These are phyloP conservation scores for Lithophane leautieri DNA, from an alignment of 2,888 invertebrate genomes.

Conservation along the genomic window DNA sequence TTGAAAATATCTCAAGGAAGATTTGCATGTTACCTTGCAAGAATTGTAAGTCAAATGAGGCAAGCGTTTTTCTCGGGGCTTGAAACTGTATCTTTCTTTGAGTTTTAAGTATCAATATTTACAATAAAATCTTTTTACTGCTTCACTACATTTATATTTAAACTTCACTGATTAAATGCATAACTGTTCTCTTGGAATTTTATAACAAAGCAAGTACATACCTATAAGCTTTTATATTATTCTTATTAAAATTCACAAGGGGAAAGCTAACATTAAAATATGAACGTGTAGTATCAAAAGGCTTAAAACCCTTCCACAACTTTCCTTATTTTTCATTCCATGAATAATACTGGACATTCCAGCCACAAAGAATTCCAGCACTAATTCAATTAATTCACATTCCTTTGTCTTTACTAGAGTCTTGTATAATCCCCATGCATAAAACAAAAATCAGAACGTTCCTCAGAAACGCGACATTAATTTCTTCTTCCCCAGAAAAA, in stretches of 20 bases:
- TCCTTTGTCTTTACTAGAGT: conserved; percentile 51
- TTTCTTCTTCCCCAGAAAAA: conserved; percentile 27
- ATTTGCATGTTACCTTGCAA: conserved; percentile 43
- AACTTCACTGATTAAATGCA: not conserved
- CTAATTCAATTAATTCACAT: conserved; percentile 44
- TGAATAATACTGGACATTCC: conserved; percentile 36
- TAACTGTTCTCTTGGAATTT: not conserved
- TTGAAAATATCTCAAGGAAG: conserved; percentile 26
- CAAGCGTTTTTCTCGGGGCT: not conserved
- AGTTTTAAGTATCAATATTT: not conserved
- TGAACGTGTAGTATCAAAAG: conserved; percentile 16
- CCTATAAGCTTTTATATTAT: conserved; percentile 16
- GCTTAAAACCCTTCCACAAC: conserved; percentile 5
- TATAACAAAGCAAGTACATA: conserved; percentile 6
- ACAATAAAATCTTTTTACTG: not conserved
- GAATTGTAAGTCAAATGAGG: conserved; percentile 28
- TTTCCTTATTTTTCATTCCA: conserved; percentile 42
- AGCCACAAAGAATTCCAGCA: conserved; percentile 37
- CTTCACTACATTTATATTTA: not conserved
- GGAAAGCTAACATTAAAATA: conserved; percentile 12
- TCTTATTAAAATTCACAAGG: conserved; percentile 22
- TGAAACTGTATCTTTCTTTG: not conserved
- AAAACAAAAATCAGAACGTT: conserved; percentile 52
- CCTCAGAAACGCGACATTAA: conserved; percentile 35
- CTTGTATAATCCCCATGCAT: conserved; percentile 41